Conservation (phyloP, 2,888 invertebrate species). For the Antitype chi region DNA sequence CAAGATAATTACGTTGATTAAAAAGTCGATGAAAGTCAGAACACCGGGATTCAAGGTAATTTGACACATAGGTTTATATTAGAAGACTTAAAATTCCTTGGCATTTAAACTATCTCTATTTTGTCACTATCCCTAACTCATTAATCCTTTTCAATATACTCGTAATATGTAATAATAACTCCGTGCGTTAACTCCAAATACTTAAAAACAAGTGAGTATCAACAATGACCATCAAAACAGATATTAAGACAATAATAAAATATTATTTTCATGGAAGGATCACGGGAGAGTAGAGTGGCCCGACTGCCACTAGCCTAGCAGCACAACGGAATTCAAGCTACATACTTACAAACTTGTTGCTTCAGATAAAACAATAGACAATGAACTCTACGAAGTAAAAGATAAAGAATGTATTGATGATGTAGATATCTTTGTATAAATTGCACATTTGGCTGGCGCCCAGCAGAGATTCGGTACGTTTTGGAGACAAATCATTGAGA, state of each 20-base stretch:
- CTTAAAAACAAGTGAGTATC: slow-evolving; percentile 73
- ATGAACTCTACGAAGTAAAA: slow-evolving; percentile 61
- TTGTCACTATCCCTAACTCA: neutral
- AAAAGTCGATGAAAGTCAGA: neutral
- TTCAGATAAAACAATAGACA: slow-evolving; percentile 43
- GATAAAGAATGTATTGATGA: slow-evolving; percentile 56
- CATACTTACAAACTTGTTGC: slow-evolving; percentile 74
- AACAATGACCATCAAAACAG: slow-evolving; percentile 71
- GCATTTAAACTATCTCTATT: neutral
- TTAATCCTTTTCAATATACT: neutral
- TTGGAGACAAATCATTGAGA: slow-evolving; percentile 89
- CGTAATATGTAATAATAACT: neutral
- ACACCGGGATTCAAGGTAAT: neutral
- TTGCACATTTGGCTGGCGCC: slow-evolving; percentile 88
- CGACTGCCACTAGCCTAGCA: slow-evolving; percentile 77
- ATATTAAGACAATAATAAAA: slow-evolving; percentile 83
- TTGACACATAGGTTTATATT: neutral
- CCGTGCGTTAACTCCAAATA: slow-evolving; percentile 47
- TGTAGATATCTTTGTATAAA: slow-evolving; percentile 70
- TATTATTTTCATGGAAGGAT: slow-evolving; percentile 87
- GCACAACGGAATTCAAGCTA: slow-evolving; percentile 84
- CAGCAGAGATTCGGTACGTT: slow-evolving; percentile 87
- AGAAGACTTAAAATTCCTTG: neutral
- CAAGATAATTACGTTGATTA: neutral
- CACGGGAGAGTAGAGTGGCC: slow-evolving; percentile 80